A percentile compares a stretch with the other conserved stretches of the same genome.
Evolutionary conservation across 2,797 vertebrate genomes (phyloP).

Genomic region (Sorex maritimensis): DNA sequence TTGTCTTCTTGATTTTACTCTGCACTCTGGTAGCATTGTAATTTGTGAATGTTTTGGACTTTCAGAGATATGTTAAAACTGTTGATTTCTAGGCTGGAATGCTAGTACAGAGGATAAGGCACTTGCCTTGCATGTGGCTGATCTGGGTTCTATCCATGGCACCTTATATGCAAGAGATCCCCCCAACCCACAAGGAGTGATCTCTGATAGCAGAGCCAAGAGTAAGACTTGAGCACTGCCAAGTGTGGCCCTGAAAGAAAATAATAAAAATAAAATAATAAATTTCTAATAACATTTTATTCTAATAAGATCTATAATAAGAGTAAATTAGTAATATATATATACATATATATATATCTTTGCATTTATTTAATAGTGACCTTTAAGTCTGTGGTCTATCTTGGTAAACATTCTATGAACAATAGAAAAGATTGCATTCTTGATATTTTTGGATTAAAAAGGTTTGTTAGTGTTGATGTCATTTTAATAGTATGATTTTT

Average conservation of each 20-base stretch:
- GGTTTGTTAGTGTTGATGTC: not conserved
- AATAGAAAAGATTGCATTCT: not conserved
- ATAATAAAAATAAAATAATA: too few relatives aligned
- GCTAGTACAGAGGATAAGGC: too few relatives aligned
- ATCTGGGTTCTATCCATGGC: too few relatives aligned
- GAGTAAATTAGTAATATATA: not conserved
- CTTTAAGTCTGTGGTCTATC: not conserved
- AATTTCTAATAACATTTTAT: slow-evolving; percentile 46
- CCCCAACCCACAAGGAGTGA: too few relatives aligned
- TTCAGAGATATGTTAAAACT: not conserved
- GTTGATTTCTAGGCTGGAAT: slow-evolving; percentile 15
- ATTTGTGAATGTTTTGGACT: not conserved
- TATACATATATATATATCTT: not conserved
- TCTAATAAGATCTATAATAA: not conserved
- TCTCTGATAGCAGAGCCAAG: too few relatives aligned
- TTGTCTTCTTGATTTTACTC: not conserved
- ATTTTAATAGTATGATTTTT: not conserved
- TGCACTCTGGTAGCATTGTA: slow-evolving; percentile 22
- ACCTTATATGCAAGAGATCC: too few relatives aligned
- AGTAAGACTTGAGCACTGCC: too few relatives aligned
- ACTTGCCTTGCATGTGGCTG: too few relatives aligned
- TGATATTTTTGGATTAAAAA: not conserved
- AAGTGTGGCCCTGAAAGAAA: too few relatives aligned
- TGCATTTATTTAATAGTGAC: not conserved
- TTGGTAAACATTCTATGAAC: not conserved